phyloP scores from a whole-genome alignment of 2,888 invertebrate genomes.

The Callosobruchus maculatus region DNA sequence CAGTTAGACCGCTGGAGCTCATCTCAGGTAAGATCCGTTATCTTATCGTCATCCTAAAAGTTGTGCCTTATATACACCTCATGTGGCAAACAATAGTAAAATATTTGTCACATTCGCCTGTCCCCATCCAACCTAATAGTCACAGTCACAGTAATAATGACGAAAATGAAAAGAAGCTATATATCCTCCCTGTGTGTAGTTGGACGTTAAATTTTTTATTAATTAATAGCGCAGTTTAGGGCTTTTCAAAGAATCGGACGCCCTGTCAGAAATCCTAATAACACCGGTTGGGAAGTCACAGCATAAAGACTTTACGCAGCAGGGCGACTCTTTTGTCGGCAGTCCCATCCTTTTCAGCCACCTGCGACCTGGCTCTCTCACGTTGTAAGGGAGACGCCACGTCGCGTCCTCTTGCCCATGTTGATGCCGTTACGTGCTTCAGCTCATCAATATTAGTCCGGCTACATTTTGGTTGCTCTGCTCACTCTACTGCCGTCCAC shows the following conservation, averaged over 20 bases:
- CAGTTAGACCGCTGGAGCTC: no score
- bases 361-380: not conserved
- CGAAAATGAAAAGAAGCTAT: not conserved
- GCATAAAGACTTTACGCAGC: conserved; percentile 14
- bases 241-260: conserved; percentile 15
- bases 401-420: not conserved
- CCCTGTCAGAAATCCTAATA: conserved; percentile 22
- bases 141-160: not conserved
- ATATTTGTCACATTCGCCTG: not conserved
- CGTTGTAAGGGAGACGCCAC: not conserved
- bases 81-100: not conserved
- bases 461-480: no score
- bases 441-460: no score
- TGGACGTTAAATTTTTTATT: conserved; percentile 12
- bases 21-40: no score
- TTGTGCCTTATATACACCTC: not conserved
- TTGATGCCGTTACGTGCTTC: not conserved
- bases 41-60: no score
- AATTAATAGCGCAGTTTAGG: conserved; percentile 15
- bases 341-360: not conserved
- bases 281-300: conserved; percentile 21
- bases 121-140: not conserved
- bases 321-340: conserved; percentile 4
- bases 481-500: no score
- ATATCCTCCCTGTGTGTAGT: not conserved